phyloP scores from a whole-genome alignment of 2,888 invertebrate genomes.

The Cryptosula pallasiana region DNA sequence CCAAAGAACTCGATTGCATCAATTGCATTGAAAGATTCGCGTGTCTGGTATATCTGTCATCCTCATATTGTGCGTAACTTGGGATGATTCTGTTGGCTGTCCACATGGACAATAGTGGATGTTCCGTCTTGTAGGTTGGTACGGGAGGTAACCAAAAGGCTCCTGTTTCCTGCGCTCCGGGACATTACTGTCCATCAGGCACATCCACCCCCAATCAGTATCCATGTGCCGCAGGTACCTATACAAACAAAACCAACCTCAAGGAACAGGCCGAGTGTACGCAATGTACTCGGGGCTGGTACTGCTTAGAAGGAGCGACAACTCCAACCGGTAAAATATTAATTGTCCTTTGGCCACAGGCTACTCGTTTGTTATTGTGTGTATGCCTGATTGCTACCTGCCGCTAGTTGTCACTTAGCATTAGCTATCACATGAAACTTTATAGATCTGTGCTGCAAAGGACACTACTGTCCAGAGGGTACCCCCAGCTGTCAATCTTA shows the following conservation, averaged over 20 bases:
- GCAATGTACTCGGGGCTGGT: constrained; percentile 41
- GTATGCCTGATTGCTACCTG: no score
- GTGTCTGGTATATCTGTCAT: constrained; percentile 34
- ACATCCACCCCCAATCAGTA: constrained; percentile 38
- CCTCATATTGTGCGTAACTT: no score
- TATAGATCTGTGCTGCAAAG: constrained; percentile 34
- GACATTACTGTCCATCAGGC: constrained; percentile 45
- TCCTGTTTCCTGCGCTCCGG: constrained; percentile 42
- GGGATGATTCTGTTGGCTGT: no score
- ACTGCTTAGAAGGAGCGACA: constrained; percentile 42
- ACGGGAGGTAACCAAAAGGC: constrained; percentile 47
- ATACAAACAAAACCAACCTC: constrained; percentile 44
- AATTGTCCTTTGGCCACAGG: no score
- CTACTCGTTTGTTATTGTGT: no score
- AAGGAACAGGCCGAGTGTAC: constrained; percentile 40
- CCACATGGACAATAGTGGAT: no score
- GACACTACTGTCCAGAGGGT: constrained; percentile 47
- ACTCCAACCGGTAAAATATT: constrained; percentile 33
- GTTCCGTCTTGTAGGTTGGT: no score
- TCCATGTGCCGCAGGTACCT: constrained; percentile 48
- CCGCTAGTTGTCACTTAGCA: no score
- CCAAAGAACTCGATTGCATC: constrained; percentile 41
- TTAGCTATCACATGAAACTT: no score
- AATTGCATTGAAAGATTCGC: constrained; percentile 37
- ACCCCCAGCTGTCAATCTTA: constrained; percentile 37